Conservation (phyloP, 2,113 vertebrate genomes). For the Forbesichthys papilliferus region DNA sequence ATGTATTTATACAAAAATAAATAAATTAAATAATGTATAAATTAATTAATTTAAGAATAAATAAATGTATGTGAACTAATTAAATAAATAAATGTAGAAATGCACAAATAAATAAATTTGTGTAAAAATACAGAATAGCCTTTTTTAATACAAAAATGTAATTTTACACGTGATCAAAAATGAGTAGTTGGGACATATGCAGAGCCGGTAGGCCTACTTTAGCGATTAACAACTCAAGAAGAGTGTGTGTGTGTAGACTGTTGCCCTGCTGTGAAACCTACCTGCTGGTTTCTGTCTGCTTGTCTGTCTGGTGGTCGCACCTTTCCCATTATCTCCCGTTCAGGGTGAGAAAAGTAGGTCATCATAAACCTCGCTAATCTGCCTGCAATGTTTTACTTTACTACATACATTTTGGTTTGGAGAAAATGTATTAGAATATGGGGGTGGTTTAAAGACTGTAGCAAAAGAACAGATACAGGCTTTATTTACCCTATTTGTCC, state of each 20-base stretch:
- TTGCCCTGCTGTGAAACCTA: constrained; percentile 34
- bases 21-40: no score
- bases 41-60: no score
- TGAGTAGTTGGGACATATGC: no score
- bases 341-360: constrained; percentile 75
- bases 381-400: constrained; percentile 28
- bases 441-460: constrained; percentile 48
- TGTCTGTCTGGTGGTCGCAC: constrained; percentile 57
- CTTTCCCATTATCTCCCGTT: constrained; percentile 31
- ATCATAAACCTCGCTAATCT: constrained; percentile 64
- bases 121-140: no score
- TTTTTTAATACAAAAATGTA: no score
- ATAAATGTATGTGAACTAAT: no score
- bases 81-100: no score
- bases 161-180: no score
- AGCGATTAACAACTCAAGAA: background rate
- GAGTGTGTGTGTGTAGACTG: constrained; percentile 43
- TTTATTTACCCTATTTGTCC: constrained; percentile 37
- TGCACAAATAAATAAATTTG: no score
- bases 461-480: constrained; percentile 23
- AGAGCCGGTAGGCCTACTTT: no score
- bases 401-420: background rate
- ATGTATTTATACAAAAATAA: no score
- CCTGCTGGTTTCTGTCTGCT: constrained; percentile 49
- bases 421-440: constrained; percentile 1